Conservation (phyloP, 2,113 vertebrate genomes). For the Ovis canadensis region DNA sequence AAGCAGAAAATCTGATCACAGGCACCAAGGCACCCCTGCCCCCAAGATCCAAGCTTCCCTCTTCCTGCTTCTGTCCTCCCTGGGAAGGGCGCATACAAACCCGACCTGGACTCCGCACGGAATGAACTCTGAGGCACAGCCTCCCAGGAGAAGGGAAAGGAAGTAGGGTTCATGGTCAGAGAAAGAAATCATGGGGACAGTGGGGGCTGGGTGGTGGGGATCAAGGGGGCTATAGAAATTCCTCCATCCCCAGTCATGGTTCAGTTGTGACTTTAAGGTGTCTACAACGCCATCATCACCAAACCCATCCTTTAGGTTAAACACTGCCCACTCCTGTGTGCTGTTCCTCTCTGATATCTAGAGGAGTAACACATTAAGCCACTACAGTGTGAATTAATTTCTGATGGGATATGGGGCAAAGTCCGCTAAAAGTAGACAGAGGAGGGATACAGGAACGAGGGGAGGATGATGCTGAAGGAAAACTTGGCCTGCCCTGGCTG, state of each 20-base stretch:
- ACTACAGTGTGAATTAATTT: neutral
- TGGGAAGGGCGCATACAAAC: neutral
- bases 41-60: neutral
- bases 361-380: neutral
- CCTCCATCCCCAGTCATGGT: neutral
- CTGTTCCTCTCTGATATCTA: neutral
- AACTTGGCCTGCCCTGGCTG: neutral
- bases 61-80: neutral
- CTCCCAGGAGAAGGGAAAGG: neutral
- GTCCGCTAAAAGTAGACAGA: neutral
- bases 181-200: neutral
- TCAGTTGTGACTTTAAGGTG: neutral
- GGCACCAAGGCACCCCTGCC: neutral
- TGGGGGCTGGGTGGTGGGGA: neutral
- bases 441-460: neutral
- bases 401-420: neutral
- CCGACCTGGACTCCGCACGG: neutral
- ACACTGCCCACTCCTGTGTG: neutral
- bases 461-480: neutral
- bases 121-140: neutral
- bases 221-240: neutral
- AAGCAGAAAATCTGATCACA: neutral
- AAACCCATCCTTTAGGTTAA: neutral
- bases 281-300: neutral
- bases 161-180: neutral